Conservation (phyloP, 1,140 invertebrate genomes). For the Thrips palmi region DNA sequence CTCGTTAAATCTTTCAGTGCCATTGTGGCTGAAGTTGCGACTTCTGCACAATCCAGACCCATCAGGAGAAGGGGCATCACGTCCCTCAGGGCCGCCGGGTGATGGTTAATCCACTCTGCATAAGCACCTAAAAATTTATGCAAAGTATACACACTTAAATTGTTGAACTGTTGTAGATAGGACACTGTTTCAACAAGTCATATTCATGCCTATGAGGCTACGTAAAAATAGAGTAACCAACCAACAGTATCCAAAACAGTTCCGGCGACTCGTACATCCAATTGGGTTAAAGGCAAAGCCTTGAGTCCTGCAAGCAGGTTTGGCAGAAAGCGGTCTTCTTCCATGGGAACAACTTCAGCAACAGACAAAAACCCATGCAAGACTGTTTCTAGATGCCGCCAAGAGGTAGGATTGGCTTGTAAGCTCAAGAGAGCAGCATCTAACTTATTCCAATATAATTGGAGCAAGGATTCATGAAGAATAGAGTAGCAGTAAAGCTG, state of each 20-base stretch:
- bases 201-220: neutral
- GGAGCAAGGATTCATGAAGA: slow-evolving; percentile 45
- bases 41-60: slow-evolving; percentile 42
- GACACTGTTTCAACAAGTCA: neutral
- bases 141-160: slow-evolving; percentile 3
- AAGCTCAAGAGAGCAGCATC: neutral
- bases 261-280: slow-evolving; percentile 37
- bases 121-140: slow-evolving; percentile 36
- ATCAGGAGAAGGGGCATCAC: slow-evolving; percentile 42
- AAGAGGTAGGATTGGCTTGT: slow-evolving; percentile 16
- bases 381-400: slow-evolving; percentile 54
- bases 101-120: slow-evolving; percentile 59
- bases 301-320: slow-evolving; percentile 44
- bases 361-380: slow-evolving; percentile 67
- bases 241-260: slow-evolving; percentile 55
- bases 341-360: slow-evolving; percentile 47
- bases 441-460: slow-evolving; percentile 26
- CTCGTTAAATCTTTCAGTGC: slow-evolving; percentile 69
- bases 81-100: slow-evolving; percentile 31
- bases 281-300: slow-evolving; percentile 39
- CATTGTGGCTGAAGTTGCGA: slow-evolving; percentile 61
- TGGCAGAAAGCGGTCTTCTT: slow-evolving; percentile 36
- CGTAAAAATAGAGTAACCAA: slow-evolving; percentile 18
- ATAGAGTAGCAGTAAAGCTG: slow-evolving; percentile 71
- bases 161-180: slow-evolving; percentile 2